These are phyloP conservation scores for Liasis olivaceus DNA, from an alignment of 2,797 vertebrate genomes.

Conservation along the genomic window DNA sequence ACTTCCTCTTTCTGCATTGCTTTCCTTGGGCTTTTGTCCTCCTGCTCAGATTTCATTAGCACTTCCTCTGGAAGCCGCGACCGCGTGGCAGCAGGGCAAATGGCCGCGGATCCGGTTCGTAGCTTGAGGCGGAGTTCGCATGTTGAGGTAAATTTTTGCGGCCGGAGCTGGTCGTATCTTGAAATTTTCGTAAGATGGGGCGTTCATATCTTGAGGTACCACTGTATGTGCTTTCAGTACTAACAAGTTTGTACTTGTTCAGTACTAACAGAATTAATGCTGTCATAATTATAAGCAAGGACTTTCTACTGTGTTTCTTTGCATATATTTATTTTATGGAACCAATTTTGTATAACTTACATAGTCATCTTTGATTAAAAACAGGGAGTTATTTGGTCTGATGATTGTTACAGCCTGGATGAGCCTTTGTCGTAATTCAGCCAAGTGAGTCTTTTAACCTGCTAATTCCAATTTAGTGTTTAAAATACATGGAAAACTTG, in stretches of 20 bases:
- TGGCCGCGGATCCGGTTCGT: no score
- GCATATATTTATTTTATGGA: neutral
- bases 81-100: no score
- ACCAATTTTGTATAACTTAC: conserved; percentile 12
- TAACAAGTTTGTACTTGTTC: neutral
- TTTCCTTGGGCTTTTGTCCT: no score
- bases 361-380: conserved; percentile 27
- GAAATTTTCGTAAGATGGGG: no score
- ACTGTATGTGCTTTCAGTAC: neutral
- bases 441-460: conserved; percentile 71
- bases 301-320: neutral
- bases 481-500: neutral
- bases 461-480: conserved; percentile 8
- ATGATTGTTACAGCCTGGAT: conserved; percentile 76
- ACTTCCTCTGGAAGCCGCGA: no score
- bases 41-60: no score
- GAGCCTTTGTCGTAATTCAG: conserved; percentile 72
- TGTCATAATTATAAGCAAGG: neutral
- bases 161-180: no score
- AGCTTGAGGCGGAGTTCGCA: no score
- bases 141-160: no score
- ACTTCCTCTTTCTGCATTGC: no score
- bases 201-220: no score
- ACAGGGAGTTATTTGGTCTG: conserved; percentile 77
- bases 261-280: neutral